Conservation (phyloP, 2,113 vertebrate genomes). For the Ia io region DNA sequence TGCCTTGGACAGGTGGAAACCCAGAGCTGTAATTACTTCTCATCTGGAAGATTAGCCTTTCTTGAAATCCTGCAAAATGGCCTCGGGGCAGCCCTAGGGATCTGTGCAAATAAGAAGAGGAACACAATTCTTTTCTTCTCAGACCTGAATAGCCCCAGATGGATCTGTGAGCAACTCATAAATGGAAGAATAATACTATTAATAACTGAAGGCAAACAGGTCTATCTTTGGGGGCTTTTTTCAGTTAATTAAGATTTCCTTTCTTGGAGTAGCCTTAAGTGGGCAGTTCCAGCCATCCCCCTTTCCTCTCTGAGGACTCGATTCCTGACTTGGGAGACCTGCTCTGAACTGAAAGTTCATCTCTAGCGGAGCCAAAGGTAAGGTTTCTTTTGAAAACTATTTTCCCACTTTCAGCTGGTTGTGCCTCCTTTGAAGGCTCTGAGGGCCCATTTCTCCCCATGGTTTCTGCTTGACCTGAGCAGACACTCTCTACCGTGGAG, state of each 20-base stretch:
- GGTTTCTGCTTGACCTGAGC: not conserved
- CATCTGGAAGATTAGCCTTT: conserved; percentile 45
- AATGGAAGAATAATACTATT: not conserved
- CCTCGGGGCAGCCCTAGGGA: not conserved
- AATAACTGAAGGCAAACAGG: not conserved
- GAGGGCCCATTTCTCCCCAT: not conserved
- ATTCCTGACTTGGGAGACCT: not conserved
- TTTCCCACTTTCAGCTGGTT: not conserved
- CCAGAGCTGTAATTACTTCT: conserved; percentile 64
- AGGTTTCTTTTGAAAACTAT: conserved; percentile 31
- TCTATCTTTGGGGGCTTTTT: not conserved
- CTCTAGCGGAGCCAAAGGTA: conserved; percentile 26
- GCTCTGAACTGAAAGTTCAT: conserved; percentile 49
- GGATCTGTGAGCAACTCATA: not conserved
- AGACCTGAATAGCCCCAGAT: not conserved
- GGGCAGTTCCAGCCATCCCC: not conserved
- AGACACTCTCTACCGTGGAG: not conserved
- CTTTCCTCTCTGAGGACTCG: not conserved
- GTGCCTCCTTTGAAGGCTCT: not conserved
- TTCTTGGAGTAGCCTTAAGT: not conserved
- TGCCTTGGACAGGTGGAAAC: not conserved
- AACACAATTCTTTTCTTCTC: not conserved
- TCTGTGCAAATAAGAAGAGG: not conserved
- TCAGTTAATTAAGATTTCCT: conserved; percentile 1
- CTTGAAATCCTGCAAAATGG: conserved; percentile 6